phyloP scores from a whole-genome alignment of 1,140 invertebrate species.

The Apocrypta bakeri region DNA sequence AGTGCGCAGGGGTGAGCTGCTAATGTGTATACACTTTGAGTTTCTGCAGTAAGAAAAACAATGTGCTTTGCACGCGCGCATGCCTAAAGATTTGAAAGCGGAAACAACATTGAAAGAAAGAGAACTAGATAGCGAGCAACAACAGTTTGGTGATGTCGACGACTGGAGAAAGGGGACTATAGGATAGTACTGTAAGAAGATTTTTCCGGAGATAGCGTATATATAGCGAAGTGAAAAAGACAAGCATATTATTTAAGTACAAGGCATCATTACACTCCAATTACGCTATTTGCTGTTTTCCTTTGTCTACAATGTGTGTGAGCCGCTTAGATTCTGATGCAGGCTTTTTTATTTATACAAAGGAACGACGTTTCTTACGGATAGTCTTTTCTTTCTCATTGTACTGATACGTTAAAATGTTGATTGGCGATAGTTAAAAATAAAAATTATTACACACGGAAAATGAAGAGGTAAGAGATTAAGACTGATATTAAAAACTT shows the following conservation, averaged over 20 bases:
- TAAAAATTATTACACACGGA: too few species aligned
- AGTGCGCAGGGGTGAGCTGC: neutral
- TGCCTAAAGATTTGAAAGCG: neutral
- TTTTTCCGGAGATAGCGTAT: neutral
- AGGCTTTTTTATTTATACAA: too few species aligned
- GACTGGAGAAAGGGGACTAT: neutral
- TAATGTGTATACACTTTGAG: constrained; percentile 17
- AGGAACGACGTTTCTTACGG: too few species aligned
- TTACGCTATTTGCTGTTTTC: constrained; percentile 4
- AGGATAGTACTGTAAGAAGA: neutral
- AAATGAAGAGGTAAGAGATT: too few species aligned
- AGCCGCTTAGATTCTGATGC: neutral
- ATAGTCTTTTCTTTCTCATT: too few species aligned
- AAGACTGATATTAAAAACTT: too few species aligned
- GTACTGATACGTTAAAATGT: too few species aligned
- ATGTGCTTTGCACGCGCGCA: neutral
- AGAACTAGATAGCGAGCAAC: constrained; percentile 4
- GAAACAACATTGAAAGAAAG: neutral
- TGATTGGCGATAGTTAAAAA: too few species aligned
- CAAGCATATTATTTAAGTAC: neutral
- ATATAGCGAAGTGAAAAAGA: neutral
- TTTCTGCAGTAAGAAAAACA: neutral
- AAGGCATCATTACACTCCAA: constrained; percentile 29
- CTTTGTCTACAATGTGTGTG: neutral
- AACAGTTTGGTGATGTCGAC: neutral